A percentile compares a stretch with the other conserved stretches of the same genome.
Evolutionary conservation across 2,113 vertebrate genomes (phyloP).

Genomic region (Rhizomys pruinosus): DNA sequence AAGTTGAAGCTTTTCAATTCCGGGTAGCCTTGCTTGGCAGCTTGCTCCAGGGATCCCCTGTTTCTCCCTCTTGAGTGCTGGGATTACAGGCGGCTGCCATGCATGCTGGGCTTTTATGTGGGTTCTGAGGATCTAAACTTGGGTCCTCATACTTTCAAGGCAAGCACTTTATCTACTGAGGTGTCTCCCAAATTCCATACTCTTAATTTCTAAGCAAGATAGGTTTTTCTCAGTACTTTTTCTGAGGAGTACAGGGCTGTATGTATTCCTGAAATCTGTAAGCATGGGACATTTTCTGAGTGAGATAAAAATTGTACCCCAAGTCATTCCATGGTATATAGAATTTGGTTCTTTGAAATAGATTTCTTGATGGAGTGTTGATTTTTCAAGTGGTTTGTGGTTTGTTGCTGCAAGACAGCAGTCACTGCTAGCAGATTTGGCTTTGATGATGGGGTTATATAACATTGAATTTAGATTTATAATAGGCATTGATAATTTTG

Average conservation of each 20-base stretch:
- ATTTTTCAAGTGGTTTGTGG: background rate
- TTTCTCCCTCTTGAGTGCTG: no score
- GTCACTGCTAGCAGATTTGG: no score
- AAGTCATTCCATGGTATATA: background rate
- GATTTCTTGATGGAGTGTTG: background rate
- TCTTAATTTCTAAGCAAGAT: constrained; percentile 19
- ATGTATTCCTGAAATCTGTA: background rate
- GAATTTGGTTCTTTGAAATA: constrained; percentile 51
- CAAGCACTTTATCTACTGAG: no score
- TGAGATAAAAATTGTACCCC: background rate
- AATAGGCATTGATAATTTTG: background rate
- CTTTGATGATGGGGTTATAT: background rate
- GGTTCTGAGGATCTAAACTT: no score
- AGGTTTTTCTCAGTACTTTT: constrained; percentile 6
- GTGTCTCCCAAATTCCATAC: no score
- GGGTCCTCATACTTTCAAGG: no score
- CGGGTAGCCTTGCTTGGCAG: no score
- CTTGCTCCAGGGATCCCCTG: no score
- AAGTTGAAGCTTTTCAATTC: no score
- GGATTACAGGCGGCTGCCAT: no score
- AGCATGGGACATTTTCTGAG: background rate
- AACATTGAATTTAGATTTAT: constrained; percentile 46
- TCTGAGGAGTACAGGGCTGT: background rate
- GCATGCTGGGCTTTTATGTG: no score
- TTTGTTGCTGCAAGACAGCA: background rate